Evolutionary conservation across 2,113 vertebrate species (phyloP).

Genomic region (Heloderma charlesbogerti): DNA sequence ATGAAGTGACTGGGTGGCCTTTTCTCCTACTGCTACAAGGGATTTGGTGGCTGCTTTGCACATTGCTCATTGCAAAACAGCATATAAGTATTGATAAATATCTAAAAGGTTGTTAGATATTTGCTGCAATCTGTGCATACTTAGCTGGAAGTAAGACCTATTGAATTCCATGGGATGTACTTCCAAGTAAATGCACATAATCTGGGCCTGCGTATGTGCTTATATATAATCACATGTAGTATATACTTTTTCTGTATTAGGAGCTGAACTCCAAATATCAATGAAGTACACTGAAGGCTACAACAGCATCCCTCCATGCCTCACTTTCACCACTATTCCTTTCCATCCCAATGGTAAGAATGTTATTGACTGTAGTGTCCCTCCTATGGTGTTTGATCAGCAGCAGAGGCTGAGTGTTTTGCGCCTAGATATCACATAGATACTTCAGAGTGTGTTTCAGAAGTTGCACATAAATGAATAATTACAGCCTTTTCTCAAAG

Average conservation of each 20-base stretch:
- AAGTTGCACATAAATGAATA: background rate
- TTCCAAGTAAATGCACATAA: background rate
- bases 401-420: background rate
- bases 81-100: background rate
- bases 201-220: background rate
- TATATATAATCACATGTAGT: constrained; percentile 1
- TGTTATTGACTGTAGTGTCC: background rate
- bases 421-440: background rate
- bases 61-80: background rate
- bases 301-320: constrained; percentile 61
- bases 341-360: constrained; percentile 79
- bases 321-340: constrained; percentile 72
- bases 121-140: background rate
- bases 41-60: background rate
- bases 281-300: constrained; percentile 67
- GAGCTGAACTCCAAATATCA: constrained; percentile 56
- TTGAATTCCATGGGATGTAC: background rate
- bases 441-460: background rate
- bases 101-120: background rate
- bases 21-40: background rate
- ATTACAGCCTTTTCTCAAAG: background rate
- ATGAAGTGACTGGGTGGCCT: background rate
- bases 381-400: background rate
- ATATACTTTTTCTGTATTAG: constrained; percentile 53
- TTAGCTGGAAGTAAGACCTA: background rate